Base-by-base conservation (phyloP, 2,888 invertebrate genomes). In the Microctonus hyperodae region DNA sequence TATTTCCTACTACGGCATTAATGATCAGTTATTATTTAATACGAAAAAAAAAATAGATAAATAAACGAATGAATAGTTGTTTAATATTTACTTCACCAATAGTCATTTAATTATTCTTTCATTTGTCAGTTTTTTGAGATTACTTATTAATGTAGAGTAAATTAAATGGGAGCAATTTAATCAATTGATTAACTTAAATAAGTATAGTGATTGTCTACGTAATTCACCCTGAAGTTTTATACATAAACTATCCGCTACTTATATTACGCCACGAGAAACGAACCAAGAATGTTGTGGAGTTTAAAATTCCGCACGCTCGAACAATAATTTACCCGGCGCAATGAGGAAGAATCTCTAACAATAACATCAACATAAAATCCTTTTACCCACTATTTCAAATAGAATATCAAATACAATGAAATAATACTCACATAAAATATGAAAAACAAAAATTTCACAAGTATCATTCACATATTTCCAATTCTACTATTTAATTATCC, bases 171-270 rank as follows among this genome's bases (percentile, higher is more conserved):
- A 5, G 33, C 33, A 48, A 50, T 48, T 60, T 63, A 40, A 63
- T 25, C 55, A 20, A 28, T 28, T 23, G 10, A 65, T 44, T 44
- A 28, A 70, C 71, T 71, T 69, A 71, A 67, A 64, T 69, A 62
- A 62, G 62, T 64, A 63, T 50, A 59, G 69, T 71, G 69, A 72
- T 72, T 71, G 67, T 71, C 71, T 69, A 64, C 23, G 69, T 58
- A 67, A 71, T 68, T 69, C 69, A 71, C 64, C 68, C 65, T 63
- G 64, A 65, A 55, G 48, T 48, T 1, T 5, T 64, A 31, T 64
- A 53, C 57, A 59, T 65, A 64, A 37, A 68, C 55, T 61, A 71
- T 69, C 64, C 40, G 13, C 13, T 11, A 22, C 31, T 28, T 16
- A 23, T 44, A 40, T 22, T 23, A 25, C n/a, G n/a, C n/a, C n/a